Percentiles rank a stretch among this genome's conserved stretches.
These are phyloP conservation scores for Calyptommatus sinebrachiatus DNA, from an alignment of 2,113 vertebrate species.

Conservation along the genomic window DNA sequence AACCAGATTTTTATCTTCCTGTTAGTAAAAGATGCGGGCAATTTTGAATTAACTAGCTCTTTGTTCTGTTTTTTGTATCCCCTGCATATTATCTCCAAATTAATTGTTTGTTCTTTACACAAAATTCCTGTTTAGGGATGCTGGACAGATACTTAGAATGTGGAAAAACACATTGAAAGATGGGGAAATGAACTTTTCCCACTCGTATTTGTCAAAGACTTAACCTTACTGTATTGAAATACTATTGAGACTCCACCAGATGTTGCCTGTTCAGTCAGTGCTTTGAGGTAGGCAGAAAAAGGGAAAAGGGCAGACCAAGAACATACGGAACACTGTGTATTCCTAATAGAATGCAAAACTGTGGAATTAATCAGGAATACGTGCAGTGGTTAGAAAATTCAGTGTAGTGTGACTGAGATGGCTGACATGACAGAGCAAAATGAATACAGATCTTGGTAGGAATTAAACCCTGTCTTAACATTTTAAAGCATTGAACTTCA, in stretches of 20 bases:
- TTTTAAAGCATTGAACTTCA: background rate
- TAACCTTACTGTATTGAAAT: background rate
- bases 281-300: slow-evolving; percentile 12
- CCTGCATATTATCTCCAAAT: background rate
- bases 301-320: background rate
- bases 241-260: background rate
- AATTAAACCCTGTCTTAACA: background rate
- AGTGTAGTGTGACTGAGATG: accelerated
- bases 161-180: background rate
- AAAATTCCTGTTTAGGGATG: background rate
- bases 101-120: background rate
- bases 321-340: background rate
- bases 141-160: background rate
- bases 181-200: background rate
- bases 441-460: background rate
- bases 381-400: background rate
- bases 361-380: background rate
- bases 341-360: slow-evolving; percentile 27
- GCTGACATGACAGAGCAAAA: background rate
- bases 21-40: background rate
- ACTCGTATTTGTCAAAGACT: background rate
- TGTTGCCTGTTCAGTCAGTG: accelerated
- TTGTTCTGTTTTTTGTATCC: background rate
- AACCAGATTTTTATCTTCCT: background rate
- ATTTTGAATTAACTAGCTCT: too few species aligned